Base-by-base conservation (phyloP, 2,888 invertebrate genomes). In the Polydrusus pterygomalis region DNA sequence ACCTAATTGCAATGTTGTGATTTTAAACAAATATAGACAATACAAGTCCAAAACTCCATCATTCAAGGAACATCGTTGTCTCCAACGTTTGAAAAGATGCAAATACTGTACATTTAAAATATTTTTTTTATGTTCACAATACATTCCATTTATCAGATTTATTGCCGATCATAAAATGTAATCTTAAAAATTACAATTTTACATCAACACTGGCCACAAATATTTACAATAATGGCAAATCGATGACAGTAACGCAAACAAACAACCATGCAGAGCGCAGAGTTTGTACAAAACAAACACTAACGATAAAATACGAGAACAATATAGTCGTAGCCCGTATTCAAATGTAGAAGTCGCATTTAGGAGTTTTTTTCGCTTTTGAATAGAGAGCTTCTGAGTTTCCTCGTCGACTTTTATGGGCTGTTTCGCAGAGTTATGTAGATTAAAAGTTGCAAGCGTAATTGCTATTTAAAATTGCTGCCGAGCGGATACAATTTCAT, bases 381-480 rank as follows among this genome's bases (percentile, higher is more conserved):
- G 82, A 83, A 85, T 84, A 82, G 83, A 84, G 84, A 85, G 83
- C 82, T 84, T 83, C 84, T 84, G 84, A 84, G 84, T 84, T 85
- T 84, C 80, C 84, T 82, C 84, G 85, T 84, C 83, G 85, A 85
- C 85, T 84, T 84, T 84, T 84, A 85, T 84, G 81, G 79, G 80
- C 82, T 81, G 79, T 85, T 82, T 74, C 79, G 74, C 77, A 84
- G 84, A 85, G 84, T 85, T 85, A 84, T 84, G 84, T 83, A 85
- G 85, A 85, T 85, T 85, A 85, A 84, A 85, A 85, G 85, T 85
- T 85, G 85, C 85, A 83, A 84, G 83, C 84, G 84, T 85, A 85
- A 85, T 84, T 84, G 84, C 83, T 84, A 83, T 85, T 85, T 85
- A 84, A 85, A 85, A 84, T 83, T 82, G 84, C 74, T 70, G 65